phyloP scores from a whole-genome alignment of 2,113 vertebrate genomes.

The Himantopus leucocephalus region DNA sequence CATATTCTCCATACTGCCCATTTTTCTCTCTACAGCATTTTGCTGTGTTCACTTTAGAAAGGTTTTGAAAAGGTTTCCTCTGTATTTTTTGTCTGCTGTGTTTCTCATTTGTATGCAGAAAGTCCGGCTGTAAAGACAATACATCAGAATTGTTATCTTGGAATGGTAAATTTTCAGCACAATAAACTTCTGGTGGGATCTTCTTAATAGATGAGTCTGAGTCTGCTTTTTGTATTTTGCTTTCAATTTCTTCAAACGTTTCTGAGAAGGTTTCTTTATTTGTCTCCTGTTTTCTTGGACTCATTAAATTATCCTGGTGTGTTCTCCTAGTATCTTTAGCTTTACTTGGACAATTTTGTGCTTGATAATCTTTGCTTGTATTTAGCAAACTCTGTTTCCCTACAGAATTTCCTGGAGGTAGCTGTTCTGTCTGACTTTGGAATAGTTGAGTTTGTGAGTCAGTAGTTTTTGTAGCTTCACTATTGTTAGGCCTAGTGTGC shows the following conservation, averaged over 20 bases:
- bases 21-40: not conserved
- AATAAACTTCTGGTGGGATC: not conserved
- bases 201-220: not conserved
- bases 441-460: not conserved
- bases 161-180: not conserved
- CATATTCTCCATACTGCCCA: not conserved
- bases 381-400: not conserved
- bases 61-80: not conserved
- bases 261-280: conserved; percentile 9
- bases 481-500: not conserved
- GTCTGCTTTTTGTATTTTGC: not conserved
- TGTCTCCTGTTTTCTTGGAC: conserved; percentile 7
- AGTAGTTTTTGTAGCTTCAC: not conserved
- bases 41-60: conserved; percentile 29
- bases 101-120: conserved; percentile 6
- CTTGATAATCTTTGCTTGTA: not conserved
- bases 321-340: not conserved
- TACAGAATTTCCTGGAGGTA: not conserved
- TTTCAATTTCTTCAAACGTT: not conserved
- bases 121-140: not conserved
- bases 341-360: not conserved
- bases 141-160: not conserved
- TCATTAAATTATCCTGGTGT: not conserved
- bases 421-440: not conserved
- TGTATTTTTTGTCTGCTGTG: not conserved